phyloP scores from a whole-genome alignment of 2,113 vertebrate species.

The Drymodes brunneopygia region DNA sequence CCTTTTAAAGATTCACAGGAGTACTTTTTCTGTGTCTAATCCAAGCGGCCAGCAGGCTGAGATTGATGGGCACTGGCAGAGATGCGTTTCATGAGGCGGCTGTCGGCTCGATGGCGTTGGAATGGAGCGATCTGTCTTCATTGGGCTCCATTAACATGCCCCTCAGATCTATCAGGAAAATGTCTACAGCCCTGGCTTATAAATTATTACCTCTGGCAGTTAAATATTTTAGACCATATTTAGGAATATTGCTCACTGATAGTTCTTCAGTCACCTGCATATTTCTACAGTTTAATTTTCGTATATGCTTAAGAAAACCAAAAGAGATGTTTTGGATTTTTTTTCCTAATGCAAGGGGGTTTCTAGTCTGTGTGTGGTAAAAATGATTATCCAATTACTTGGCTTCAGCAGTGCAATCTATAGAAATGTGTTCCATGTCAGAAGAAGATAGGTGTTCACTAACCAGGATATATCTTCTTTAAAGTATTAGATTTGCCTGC shows the following conservation, averaged over 20 bases:
- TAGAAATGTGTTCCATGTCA: neutral
- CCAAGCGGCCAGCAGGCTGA: slow-evolving; percentile 48
- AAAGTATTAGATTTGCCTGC: neutral
- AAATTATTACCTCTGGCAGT: slow-evolving; percentile 68
- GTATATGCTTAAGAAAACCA: neutral
- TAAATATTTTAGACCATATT: slow-evolving; percentile 71
- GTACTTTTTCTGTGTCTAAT: slow-evolving; percentile 69
- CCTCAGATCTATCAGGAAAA: slow-evolving; percentile 71
- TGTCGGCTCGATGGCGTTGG: slow-evolving; percentile 58
- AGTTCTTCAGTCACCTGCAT: slow-evolving; percentile 6
- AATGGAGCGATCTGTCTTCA: slow-evolving; percentile 77
- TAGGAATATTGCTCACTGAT: slow-evolving; percentile 36
- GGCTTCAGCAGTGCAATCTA: neutral
- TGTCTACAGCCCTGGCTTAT: slow-evolving; percentile 56
- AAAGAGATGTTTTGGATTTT: neutral
- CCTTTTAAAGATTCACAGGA: slow-evolving; percentile 73
- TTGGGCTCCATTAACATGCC: slow-evolving; percentile 73
- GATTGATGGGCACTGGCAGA: slow-evolving; percentile 74
- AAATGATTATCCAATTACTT: neutral
- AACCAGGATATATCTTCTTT: neutral
- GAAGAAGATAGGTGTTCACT: neutral
- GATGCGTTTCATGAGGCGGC: slow-evolving; percentile 65
- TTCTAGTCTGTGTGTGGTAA: neutral
- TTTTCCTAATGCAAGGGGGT: neutral
- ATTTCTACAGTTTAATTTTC: neutral